These are phyloP conservation scores for Wasmannia auropunctata DNA, from an alignment of 1,140 invertebrate genomes.

Conservation along the genomic window DNA sequence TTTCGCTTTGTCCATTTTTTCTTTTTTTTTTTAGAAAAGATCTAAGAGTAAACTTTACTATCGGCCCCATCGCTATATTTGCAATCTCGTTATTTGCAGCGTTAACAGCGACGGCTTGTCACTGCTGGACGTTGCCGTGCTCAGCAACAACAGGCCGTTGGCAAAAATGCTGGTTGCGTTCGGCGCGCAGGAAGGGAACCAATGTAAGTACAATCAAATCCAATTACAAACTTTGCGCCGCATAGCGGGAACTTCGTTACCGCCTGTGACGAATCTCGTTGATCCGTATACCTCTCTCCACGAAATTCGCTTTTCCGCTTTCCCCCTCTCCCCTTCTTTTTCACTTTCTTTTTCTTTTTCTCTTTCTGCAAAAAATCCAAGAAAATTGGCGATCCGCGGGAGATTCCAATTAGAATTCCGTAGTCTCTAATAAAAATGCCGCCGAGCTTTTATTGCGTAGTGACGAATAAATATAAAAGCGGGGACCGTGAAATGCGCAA, in stretches of 20 bases:
- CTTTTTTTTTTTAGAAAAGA: not conserved
- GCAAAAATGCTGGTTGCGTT: slow-evolving; percentile 95
- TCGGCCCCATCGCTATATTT: slow-evolving; percentile 1
- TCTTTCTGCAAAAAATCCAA: not conserved
- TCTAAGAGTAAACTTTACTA: slow-evolving; percentile 6
- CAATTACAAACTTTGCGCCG: slow-evolving; percentile 30
- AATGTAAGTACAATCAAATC: slow-evolving; percentile 89
- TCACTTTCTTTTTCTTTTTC: not conserved
- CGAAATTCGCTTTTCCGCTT: slow-evolving; percentile 14
- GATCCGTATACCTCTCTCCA: not conserved
- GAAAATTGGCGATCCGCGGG: slow-evolving; percentile 24
- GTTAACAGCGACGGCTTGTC: slow-evolving; percentile 95
- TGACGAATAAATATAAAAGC: slow-evolving; percentile 34
- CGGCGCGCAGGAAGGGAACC: slow-evolving; percentile 94
- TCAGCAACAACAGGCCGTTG: slow-evolving; percentile 94
- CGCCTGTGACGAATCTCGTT: slow-evolving; percentile 6
- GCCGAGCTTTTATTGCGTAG: slow-evolving; percentile 61
- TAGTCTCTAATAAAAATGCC: slow-evolving; percentile 64
- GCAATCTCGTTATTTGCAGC: slow-evolving; percentile 83
- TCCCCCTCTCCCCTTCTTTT: not conserved
- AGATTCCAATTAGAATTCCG: slow-evolving; percentile 68
- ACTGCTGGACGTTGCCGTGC: slow-evolving; percentile 95
- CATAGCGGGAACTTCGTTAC: slow-evolving; percentile 27
- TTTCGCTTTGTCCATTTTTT: not conserved
- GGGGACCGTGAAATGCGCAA: not conserved